These are phyloP conservation scores for Porites rus DNA, from an alignment of 92 coral and sea anemone species.

Conservation along the genomic window DNA sequence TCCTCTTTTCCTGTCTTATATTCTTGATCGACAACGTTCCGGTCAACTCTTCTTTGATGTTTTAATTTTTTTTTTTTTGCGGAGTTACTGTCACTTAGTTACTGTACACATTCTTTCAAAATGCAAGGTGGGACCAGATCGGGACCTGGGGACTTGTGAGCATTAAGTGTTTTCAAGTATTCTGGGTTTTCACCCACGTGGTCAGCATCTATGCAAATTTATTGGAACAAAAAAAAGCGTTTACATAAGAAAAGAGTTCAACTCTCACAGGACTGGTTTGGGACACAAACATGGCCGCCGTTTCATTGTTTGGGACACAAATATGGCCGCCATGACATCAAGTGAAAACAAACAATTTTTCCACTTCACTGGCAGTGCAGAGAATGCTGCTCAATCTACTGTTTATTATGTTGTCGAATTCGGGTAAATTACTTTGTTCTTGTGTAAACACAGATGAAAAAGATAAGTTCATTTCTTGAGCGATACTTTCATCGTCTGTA, in stretches of 20 bases:
- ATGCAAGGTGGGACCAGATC: constrained; percentile 43
- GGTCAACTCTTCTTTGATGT: too few relatives aligned
- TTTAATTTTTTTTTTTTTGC: background rate
- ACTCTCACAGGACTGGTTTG: too few relatives aligned
- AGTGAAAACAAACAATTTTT: too few relatives aligned
- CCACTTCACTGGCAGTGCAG: constrained; percentile 50
- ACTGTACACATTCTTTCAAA: constrained; percentile 45
- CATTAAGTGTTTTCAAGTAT: constrained; percentile 40
- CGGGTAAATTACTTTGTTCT: constrained; percentile 27
- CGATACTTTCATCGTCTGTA: constrained; percentile 35
- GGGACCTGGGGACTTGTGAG: constrained; percentile 63
- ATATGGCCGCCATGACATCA: too few relatives aligned
- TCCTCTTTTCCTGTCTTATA: too few relatives aligned
- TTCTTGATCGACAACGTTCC: too few relatives aligned
- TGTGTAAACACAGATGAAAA: constrained; percentile 48
- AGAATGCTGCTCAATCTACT: constrained; percentile 36
- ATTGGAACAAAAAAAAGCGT: too few relatives aligned
- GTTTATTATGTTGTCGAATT: constrained; percentile 9
- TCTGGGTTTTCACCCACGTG: too few relatives aligned
- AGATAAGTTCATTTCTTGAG: constrained; percentile 40
- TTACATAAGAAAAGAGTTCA: too few relatives aligned
- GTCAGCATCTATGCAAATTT: too few relatives aligned
- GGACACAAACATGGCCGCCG: too few relatives aligned
- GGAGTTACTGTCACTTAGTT: constrained; percentile 13
- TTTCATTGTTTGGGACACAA: too few relatives aligned